These are phyloP conservation scores for Margarornis squamiger DNA, from an alignment of 2,797 vertebrate species.

Conservation along the genomic window DNA sequence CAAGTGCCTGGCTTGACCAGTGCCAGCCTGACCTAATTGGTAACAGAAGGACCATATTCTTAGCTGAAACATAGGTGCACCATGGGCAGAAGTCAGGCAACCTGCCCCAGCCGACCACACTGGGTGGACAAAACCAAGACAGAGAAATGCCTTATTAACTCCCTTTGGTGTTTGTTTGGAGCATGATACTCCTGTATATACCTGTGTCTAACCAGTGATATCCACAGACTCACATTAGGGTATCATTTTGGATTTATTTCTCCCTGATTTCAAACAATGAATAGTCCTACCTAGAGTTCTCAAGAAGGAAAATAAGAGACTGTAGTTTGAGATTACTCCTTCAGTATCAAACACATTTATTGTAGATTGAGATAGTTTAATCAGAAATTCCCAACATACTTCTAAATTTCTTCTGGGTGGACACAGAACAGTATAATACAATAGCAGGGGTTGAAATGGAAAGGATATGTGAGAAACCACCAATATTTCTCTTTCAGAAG, in stretches of 20 bases:
- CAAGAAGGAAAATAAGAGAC: background rate
- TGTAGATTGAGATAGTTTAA: background rate
- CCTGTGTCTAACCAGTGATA: background rate
- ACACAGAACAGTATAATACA: background rate
- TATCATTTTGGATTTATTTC: background rate
- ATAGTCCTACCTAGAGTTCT: background rate
- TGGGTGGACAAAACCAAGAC: background rate
- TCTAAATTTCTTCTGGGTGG: background rate
- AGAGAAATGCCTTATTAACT: background rate
- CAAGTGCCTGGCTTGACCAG: slow-evolving; percentile 8
- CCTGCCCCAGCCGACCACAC: background rate
- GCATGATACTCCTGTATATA: background rate
- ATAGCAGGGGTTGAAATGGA: background rate
- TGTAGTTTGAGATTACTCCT: background rate
- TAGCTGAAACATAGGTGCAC: background rate
- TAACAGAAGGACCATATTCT: slow-evolving; percentile 36
- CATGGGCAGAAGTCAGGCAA: background rate
- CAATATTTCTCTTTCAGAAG: background rate
- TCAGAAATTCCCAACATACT: background rate
- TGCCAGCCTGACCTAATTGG: slow-evolving; percentile 45
- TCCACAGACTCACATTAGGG: background rate
- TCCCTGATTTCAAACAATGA: background rate
- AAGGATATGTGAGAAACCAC: background rate
- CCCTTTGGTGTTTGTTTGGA: background rate
- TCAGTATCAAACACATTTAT: background rate